Conservation (phyloP, 2,113 vertebrate species). For the Cyprinodon tularosa region DNA sequence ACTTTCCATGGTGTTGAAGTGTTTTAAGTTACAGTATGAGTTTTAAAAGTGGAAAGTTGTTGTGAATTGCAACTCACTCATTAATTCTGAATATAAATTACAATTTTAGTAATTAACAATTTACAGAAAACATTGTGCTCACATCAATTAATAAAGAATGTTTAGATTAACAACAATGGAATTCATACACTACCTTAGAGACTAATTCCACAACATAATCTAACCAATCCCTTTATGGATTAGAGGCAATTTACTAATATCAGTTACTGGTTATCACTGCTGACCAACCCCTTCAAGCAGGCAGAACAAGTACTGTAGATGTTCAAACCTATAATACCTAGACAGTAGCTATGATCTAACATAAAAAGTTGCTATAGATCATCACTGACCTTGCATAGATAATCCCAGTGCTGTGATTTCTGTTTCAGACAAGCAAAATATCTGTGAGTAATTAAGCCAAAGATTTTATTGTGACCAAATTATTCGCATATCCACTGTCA, state of each 20-base stretch:
- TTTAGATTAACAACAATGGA: not conserved
- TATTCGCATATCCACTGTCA: slow-evolving; percentile 54
- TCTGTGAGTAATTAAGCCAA: slow-evolving; percentile 61
- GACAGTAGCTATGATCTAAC: not conserved
- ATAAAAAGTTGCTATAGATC: slow-evolving; percentile 4
- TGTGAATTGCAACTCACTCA: not conserved
- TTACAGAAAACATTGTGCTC: not conserved
- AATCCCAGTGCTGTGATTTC: slow-evolving; percentile 35
- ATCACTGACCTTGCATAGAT: slow-evolving; percentile 57
- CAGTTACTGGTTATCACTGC: not conserved
- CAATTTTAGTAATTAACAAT: no score
- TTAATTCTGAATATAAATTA: no score
- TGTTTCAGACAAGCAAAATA: slow-evolving; percentile 49
- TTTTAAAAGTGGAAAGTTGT: not conserved
- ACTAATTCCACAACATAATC: not conserved
- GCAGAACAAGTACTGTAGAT: not conserved
- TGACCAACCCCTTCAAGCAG: not conserved
- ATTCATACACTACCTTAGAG: not conserved
- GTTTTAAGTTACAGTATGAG: not conserved
- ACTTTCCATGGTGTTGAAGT: not conserved
- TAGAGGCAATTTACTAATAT: not conserved
- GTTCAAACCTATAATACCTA: not conserved
- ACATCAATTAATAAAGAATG: not conserved
- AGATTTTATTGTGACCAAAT: slow-evolving; percentile 65
- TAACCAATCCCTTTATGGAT: not conserved